phyloP scores from a whole-genome alignment of 1,140 invertebrate species.

The Drosophila tristis region DNA sequence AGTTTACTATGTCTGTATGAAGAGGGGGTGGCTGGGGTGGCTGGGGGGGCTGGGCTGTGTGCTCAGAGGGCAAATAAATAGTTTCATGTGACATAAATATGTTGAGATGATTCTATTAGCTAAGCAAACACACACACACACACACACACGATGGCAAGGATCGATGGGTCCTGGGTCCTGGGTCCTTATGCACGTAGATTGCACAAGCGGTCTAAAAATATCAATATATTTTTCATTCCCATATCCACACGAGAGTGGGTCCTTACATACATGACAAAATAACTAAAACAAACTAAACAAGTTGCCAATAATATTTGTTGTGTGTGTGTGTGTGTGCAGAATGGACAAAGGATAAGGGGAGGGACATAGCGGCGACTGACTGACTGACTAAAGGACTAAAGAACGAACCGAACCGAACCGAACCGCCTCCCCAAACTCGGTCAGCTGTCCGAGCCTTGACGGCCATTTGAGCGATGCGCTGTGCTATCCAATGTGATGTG shows the following conservation, averaged over 20 bases:
- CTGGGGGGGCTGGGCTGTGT: conserved; percentile 11
- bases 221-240: conserved; percentile 54
- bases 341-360: conserved; percentile 44
- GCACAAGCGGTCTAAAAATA: conserved; percentile 57
- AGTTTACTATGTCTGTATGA: not conserved
- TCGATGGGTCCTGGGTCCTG: conserved; percentile 30
- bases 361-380: conserved; percentile 27
- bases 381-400: too few species aligned
- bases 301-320: conserved; percentile 67
- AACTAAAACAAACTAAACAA: conserved; percentile 71
- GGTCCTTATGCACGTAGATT: conserved; percentile 39
- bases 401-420: too few species aligned
- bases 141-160: conserved; percentile 25
- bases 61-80: conserved; percentile 32
- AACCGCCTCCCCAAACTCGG: not conserved
- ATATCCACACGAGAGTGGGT: conserved; percentile 9
- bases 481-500: too few species aligned
- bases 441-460: too few species aligned
- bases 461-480: too few species aligned
- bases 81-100: conserved; percentile 54
- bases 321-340: conserved; percentile 6
- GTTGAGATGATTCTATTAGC: conserved; percentile 76
- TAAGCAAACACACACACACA: conserved; percentile 70
- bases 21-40: conserved; percentile 19
- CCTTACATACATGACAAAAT: conserved; percentile 66